Base-by-base conservation (phyloP, 2,888 invertebrate species). In the Latrodectus hesperus region DNA sequence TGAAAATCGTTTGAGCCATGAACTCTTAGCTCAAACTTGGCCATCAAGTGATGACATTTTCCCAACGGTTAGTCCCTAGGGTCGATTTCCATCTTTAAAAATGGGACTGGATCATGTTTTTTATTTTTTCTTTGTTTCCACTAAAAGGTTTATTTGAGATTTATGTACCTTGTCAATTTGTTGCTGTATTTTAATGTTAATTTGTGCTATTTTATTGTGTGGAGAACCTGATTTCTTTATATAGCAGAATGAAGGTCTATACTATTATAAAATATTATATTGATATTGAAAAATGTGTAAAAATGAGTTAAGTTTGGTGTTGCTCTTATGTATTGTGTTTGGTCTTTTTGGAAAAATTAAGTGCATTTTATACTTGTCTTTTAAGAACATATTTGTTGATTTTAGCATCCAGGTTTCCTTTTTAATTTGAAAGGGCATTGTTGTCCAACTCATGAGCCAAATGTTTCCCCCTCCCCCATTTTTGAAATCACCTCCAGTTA, bases 71-170 rank as follows among this genome's bases (percentile, higher is more conserved):
- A 16, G 49, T 51, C 51, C 72, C 51, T 49, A 71, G 71, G 72
- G 49, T 72, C 38, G 51, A 26, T 64, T 80, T 49, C 80, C 72
- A 55, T 49, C 51, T 80, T 72, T 77, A 51, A 67, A 60, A 75
- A 38, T 64, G 38, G 65, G 49, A 16, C 16, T 67, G 76, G 49
- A 71, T 26, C 26, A 49, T 80, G 12, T 64, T 17, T 65, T 53
- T 51, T 38, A 70, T 84, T 70, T 70, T 71, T 76, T 60, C 38
- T 71, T 88, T 84, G 76, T 81, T 85, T 78, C 76, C 53, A 67
- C 65, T 53, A 77, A 74, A 76, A 75, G 64, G 73, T 74, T 85
- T 85, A 88, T 88, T 88, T 84, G 80, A 85, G 84, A 80, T 85
- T 88, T 85, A 72, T 85, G 82, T 80, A 76, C 26, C 68, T 82